These are phyloP conservation scores for Miichthys miiuy DNA, from an alignment of 2,797 vertebrate genomes.

Conservation along the genomic window DNA sequence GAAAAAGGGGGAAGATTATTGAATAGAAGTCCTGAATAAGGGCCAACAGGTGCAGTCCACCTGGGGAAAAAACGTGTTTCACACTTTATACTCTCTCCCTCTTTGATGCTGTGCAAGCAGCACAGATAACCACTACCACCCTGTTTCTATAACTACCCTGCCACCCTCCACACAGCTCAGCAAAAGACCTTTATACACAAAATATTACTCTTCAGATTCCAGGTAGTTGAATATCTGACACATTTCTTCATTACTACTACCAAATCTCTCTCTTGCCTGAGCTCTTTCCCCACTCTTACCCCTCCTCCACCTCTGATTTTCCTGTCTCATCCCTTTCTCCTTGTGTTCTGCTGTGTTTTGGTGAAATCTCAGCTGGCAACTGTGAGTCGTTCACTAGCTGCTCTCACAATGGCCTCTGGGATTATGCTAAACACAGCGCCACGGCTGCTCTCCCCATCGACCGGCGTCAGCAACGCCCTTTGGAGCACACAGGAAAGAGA, in stretches of 20 bases:
- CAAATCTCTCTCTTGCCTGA: slow-evolving; percentile 26
- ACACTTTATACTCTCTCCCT: slow-evolving; percentile 42
- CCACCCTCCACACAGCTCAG: neutral
- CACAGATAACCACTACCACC: slow-evolving; percentile 25
- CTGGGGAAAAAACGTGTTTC: slow-evolving; percentile 65
- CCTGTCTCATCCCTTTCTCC: slow-evolving; percentile 76
- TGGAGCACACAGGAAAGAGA: slow-evolving; percentile 78
- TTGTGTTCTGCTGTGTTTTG: slow-evolving; percentile 90
- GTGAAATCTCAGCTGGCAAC: slow-evolving; percentile 99
- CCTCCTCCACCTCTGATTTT: slow-evolving; percentile 75
- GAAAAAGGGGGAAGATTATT: slow-evolving; percentile 24
- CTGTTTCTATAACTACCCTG: slow-evolving; percentile 14
- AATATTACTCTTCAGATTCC: slow-evolving; percentile 29
- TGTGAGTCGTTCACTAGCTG: slow-evolving; percentile 92
- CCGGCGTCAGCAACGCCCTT: slow-evolving; percentile 79
- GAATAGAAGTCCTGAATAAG: slow-evolving; percentile 58
- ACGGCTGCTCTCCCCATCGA: slow-evolving; percentile 82
- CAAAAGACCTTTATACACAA: neutral
- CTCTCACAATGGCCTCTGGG: slow-evolving; percentile 97
- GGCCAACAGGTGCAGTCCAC: slow-evolving; percentile 78
- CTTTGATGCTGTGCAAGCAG: slow-evolving; percentile 60
- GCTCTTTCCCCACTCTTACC: slow-evolving; percentile 36
- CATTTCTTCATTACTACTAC: slow-evolving; percentile 32
- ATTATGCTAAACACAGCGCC: slow-evolving; percentile 96
- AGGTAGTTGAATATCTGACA: slow-evolving; percentile 43